Percentiles rank a stretch among this genome's conserved stretches.
Conservation (phyloP, 2,888 invertebrate genomes). For the Ectemnius lituratus region DNA sequence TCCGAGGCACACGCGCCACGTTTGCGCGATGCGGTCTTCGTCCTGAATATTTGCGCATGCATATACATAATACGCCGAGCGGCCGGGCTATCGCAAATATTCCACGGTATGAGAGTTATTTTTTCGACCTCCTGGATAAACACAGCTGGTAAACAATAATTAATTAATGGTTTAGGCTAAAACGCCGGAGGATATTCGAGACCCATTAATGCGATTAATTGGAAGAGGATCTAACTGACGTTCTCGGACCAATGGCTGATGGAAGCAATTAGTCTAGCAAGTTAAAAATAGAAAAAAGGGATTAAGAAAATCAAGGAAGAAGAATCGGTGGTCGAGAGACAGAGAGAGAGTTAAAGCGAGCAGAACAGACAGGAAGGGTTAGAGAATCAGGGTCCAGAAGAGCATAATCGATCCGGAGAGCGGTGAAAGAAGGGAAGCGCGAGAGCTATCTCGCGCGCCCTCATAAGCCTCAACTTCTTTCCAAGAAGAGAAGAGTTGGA, state of each 20-base stretch:
- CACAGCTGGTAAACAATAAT: too few species aligned
- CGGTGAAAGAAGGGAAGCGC: constrained; percentile 62
- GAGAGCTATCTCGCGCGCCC: constrained; percentile 62
- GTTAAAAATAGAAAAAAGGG: too few species aligned
- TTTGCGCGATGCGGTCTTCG: not conserved
- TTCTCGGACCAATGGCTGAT: too few species aligned
- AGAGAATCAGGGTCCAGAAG: constrained; percentile 31
- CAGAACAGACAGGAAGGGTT: constrained; percentile 10
- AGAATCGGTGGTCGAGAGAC: not conserved
- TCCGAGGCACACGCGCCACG: not conserved
- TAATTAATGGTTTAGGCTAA: too few species aligned
- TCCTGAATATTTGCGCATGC: not conserved
- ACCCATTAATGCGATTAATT: too few species aligned
- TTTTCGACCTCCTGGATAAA: too few species aligned
- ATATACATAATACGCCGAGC: not conserved
- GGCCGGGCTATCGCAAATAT: not conserved
- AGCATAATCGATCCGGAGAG: constrained; percentile 61
- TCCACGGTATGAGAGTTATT: too few species aligned
- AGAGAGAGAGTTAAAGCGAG: constrained; percentile 1
- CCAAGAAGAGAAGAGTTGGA: constrained; percentile 34
- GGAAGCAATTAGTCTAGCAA: too few species aligned
- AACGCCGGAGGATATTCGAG: too few species aligned
- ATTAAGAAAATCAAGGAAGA: constrained; percentile 18
- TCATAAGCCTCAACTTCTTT: constrained; percentile 34
- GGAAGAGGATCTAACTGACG: too few species aligned